Base-by-base conservation (phyloP, 2,888 invertebrate species). In the Plagodis dolabraria region DNA sequence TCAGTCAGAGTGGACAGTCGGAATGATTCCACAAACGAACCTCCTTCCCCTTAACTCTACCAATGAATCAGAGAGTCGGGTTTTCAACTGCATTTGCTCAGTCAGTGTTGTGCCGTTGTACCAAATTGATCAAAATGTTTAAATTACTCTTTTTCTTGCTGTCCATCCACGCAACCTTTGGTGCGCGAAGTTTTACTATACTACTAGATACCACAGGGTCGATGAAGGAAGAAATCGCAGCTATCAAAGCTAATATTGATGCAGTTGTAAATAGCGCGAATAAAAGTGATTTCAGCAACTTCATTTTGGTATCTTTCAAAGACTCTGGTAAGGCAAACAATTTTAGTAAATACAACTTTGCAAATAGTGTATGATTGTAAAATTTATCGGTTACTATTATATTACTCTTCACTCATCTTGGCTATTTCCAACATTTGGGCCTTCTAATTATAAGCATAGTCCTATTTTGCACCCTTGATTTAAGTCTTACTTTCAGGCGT, bases 201-300 rank as follows among this genome's bases (percentile, higher is more conserved):
- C 81, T 89, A 0, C 7, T 85, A 0, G 89, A 89, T 36, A 85
- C 83, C 0, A 84, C 88, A 0, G 48, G 11, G 0, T 87, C 87
- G 0, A 87, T 87, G 87, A 40, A 48, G 22, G 74, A 77, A 0
- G 87, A 87, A 47, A 58, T 85, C 0, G 68, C 77, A 6, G n/a
- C 74, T 0, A 72, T 87, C 0, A 83, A 79, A 65, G 60, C 65
- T 0, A 79, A 80, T 54, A 62, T 87, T 0, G 61, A 70, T 0
- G 40, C 66, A 0, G 64, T 78, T 0, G n/a, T 76, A 0, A 64
- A 53, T 5, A 12, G 56, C 6, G 38, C 35, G n/a, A 72, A 68
- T 33, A 11, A 50, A 6, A 57, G 58, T 0, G 67, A 67, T 2
- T 68, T 74, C 5, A 51, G 58, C 0, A 71, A 80, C 40, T 82